Percentiles rank a stretch among this genome's conserved stretches.
Conservation (phyloP, 1,140 invertebrate species). For the Pectinophora gossypiella region DNA sequence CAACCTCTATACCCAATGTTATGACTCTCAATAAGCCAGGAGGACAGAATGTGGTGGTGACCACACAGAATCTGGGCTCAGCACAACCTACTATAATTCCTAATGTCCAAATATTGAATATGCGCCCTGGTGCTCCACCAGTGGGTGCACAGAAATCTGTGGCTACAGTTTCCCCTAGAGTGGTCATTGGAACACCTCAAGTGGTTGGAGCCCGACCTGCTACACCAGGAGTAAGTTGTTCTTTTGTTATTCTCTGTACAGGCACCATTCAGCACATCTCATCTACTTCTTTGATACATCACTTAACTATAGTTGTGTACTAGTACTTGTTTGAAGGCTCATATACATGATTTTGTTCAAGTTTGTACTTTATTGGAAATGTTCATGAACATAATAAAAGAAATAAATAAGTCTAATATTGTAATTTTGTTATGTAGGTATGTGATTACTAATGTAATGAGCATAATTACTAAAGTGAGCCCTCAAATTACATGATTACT, state of each 20-base stretch:
- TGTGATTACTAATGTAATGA: too few species aligned
- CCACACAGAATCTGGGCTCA: conserved; percentile 76
- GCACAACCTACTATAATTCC: conserved; percentile 79
- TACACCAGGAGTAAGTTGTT: conserved; percentile 83
- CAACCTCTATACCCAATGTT: conserved; percentile 65
- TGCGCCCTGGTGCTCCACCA: conserved; percentile 82
- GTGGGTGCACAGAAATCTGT: conserved; percentile 84
- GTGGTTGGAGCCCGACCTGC: conserved; percentile 88
- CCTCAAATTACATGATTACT: too few species aligned
- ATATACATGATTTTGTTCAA: too few species aligned
- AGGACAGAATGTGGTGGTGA: conserved; percentile 72
- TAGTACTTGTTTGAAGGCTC: too few species aligned
- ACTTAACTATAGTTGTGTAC: too few species aligned
- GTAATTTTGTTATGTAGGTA: too few species aligned
- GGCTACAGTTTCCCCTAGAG: conserved; percentile 82
- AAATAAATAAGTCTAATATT: too few species aligned
- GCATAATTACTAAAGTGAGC: too few species aligned
- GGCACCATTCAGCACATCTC: too few species aligned
- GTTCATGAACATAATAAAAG: too few species aligned
- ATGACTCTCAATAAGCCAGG: conserved; percentile 74
- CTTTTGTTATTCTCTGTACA: not conserved
- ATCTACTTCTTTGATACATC: too few species aligned
- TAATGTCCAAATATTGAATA: conserved; percentile 91
- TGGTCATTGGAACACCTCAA: conserved; percentile 87
- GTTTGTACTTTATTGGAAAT: too few species aligned